Conservation (phyloP, 2,888 invertebrate genomes). For the Crossocerus cetratus region DNA sequence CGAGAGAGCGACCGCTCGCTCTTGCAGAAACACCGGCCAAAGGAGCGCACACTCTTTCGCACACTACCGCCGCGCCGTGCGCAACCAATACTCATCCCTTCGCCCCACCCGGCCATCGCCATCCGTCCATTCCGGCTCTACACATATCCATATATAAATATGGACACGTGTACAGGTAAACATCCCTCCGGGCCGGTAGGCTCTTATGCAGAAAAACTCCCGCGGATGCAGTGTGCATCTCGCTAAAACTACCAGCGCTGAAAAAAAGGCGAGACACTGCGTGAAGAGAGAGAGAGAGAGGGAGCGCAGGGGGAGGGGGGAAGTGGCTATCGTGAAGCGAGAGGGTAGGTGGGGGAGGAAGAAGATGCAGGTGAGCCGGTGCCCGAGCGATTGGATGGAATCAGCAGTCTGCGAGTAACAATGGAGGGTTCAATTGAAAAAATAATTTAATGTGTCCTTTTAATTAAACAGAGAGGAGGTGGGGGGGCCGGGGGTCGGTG, state of each 20-base stretch:
- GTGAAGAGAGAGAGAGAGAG: slow-evolving; percentile 43
- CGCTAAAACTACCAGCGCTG: slow-evolving; percentile 60
- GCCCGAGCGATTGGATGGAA: slow-evolving; percentile 73
- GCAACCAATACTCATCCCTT: slow-evolving; percentile 8
- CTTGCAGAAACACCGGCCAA: slow-evolving; percentile 38
- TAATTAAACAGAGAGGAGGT: slow-evolving; percentile 75
- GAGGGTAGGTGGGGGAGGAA: not conserved
- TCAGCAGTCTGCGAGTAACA: slow-evolving; percentile 76
- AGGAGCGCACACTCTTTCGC: slow-evolving; percentile 34
- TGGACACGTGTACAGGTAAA: slow-evolving; percentile 36
- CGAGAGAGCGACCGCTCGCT: slow-evolving; percentile 25
- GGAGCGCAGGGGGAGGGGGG: slow-evolving; percentile 44
- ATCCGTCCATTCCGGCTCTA: not conserved
- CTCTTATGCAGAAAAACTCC: slow-evolving; percentile 3
- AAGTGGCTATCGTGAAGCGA: slow-evolving; percentile 26
- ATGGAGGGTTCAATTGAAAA: slow-evolving; percentile 76
- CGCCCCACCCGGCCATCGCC: slow-evolving; percentile 2
- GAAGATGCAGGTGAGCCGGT: slow-evolving; percentile 35
- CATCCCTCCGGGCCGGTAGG: not conserved
- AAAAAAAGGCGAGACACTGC: slow-evolving; percentile 55
- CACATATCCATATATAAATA: slow-evolving; percentile 26
- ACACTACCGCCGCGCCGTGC: slow-evolving; percentile 4
- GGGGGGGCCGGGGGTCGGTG: slow-evolving; percentile 64
- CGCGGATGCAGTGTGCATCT: slow-evolving; percentile 50
- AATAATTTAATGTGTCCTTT: slow-evolving; percentile 77